Evolutionary conservation across 2,113 vertebrate genomes (phyloP), one percentile per base, ranked within the genome.

Genomic region (Mystacornis crossleyi): DNA sequence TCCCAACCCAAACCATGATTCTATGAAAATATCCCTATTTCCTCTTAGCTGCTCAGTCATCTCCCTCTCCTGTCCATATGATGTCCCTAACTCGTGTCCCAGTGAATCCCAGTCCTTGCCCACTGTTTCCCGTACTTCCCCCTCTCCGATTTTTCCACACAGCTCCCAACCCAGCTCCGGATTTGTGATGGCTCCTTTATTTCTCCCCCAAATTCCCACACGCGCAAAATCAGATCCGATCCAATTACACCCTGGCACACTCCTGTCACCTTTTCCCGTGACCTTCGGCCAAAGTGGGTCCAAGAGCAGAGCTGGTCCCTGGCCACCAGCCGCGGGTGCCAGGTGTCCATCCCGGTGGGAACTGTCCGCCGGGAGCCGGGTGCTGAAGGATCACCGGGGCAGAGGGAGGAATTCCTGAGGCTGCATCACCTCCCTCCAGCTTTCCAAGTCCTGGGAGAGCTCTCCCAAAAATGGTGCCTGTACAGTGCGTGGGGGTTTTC

Each of bases 191-290:
- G 8, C 58, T 10, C 6, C 17, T n/a, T 80, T 14, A 2, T 31
- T 65, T 45, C 21, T 42, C 31, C 33, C 33, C 43, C 14, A 38
- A 20, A 29, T 40, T 71, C 26, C 10, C 31, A 24, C n/a, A 24
- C 31, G 7, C 0, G 1, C 23, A 11, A n/a, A 54, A 60, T 21
- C 20, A 79, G 43, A 13, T 16, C 20, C 4, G 20, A 14, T 7
- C 18, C 12, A 7, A 21, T 21, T 2, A 1, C 0, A 4, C 23
- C 11, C 43, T 18, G 9, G 9, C 26, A 2, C 0, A 0, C 12
- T 23, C 25, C 58, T 81, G 16, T 24, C 36, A 2, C 24, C 29
- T 42, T 57, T 85, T 25, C 0, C 42, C 29, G n/a, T 6, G 12
- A 34, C 28, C 6, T 72, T 40, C 3, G n/a, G 5, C 9, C 24